Evolutionary conservation across 64 coral and sea anemone species (phyloP).

Genomic region (Acropora yongei): DNA sequence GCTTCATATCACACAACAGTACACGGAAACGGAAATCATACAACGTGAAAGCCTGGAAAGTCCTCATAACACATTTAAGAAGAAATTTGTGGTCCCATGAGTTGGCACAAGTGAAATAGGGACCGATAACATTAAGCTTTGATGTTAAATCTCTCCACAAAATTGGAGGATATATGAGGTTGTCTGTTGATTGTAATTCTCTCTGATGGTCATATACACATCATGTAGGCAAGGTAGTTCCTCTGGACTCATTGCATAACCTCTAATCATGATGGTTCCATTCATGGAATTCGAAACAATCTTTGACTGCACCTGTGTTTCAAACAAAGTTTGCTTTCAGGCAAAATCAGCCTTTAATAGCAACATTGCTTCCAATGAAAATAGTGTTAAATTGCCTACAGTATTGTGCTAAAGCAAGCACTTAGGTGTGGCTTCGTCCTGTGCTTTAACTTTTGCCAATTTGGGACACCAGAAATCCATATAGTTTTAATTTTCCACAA

Average conservation of each 20-base stretch:
- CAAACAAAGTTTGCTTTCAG: constrained; percentile 1
- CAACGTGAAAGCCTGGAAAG: no score
- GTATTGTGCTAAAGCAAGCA: background rate
- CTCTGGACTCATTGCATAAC: constrained; percentile 17
- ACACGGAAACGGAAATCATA: no score
- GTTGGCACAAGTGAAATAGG: constrained; percentile 38
- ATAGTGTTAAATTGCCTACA: background rate
- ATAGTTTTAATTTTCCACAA: constrained; percentile 3
- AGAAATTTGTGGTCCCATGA: background rate
- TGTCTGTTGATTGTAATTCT: constrained; percentile 11
- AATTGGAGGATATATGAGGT: constrained; percentile 66
- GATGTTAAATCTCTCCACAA: constrained; percentile 61
- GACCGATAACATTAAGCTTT: constrained; percentile 55
- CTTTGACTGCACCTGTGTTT: constrained; percentile 33
- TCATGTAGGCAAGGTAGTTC: constrained; percentile 50
- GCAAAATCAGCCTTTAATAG: constrained; percentile 6
- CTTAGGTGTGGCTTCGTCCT: background rate
- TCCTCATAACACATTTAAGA: no score
- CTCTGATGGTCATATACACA: constrained; percentile 46
- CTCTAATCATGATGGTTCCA: constrained; percentile 32
- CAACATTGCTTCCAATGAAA: background rate
- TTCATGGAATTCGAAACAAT: constrained; percentile 58
- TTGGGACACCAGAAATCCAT: background rate
- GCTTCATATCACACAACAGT: no score
- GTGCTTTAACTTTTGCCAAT: constrained; percentile 11